Base-by-base conservation (phyloP, 2,797 vertebrate genomes). In the Myioborus melanocephalus region DNA sequence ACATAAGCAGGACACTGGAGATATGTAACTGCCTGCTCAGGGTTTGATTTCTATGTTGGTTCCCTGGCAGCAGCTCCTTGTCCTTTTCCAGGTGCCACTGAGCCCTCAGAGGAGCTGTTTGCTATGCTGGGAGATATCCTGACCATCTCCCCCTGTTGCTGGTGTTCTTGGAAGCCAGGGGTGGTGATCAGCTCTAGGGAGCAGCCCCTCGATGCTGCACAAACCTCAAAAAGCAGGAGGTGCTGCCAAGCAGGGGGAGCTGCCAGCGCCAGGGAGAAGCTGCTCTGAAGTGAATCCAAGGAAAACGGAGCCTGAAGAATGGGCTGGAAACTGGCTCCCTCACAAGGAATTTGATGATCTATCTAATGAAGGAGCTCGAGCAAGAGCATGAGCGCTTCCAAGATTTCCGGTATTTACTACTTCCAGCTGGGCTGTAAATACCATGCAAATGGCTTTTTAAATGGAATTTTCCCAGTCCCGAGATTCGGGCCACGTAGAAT, bases 371-470 rank as follows among this genome's bases (percentile, higher is more conserved):
- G 93, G 93, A 94, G 85, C 59, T 43, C 2, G 82, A 96, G 69
- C 1, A 30, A 83, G 87, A 93, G 69, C 47, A 27, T 12, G n/a
- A 93, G 89, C 41, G 39, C 85, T 82, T 95, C 94, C 93, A 97
- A 95, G 91, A 57, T 93, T 96, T 93, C 94, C 86, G 39, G 80
- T 94, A 97, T 95, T 96, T 96, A 94, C 93, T 94, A 82, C 95
- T 94, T 96, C 95, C 96, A 97, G 93, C 94, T 95, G 96, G 91
- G 80, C 23, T 94, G 80, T 91, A 94, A 95, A 96, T 96, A 90
- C 94, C 93, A 83, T 26, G 81, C 77, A 94, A 96, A 94, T 70
- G 91, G 90, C 85, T 96, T 94, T 93, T 96, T 55, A 90, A 94
- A 91, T 55, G 80, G 93, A 94, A 91, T 95, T 96, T 89, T 76